Evolutionary conservation across 2,888 invertebrate species (phyloP).

Genomic region (Lobophora halterata): DNA sequence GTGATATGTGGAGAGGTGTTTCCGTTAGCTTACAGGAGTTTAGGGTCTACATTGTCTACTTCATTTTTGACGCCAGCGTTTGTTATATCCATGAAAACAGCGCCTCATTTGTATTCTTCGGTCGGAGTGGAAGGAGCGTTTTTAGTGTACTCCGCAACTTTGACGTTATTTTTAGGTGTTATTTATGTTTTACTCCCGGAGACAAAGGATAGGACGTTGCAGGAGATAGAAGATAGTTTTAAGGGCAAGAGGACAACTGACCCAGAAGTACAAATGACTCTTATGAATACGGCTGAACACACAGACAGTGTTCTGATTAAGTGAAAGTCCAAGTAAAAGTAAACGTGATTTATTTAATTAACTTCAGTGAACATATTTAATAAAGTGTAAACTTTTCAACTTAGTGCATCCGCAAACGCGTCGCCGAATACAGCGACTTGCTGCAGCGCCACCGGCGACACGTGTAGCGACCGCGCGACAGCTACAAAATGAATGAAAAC

Average conservation of each 20-base stretch:
- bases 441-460: too few species aligned
- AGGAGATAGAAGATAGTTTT: slow-evolving; percentile 73
- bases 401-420: too few species aligned
- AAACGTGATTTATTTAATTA: too few species aligned
- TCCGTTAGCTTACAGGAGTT: slow-evolving; percentile 69
- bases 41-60: slow-evolving; percentile 69
- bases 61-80: slow-evolving; percentile 71
- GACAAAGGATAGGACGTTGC: slow-evolving; percentile 70
- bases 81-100: slow-evolving; percentile 74
- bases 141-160: slow-evolving; percentile 62
- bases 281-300: slow-evolving; percentile 47
- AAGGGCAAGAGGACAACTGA: slow-evolving; percentile 57
- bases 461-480: too few species aligned
- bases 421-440: too few species aligned
- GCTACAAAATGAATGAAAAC: too few species aligned
- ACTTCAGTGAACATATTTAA: too few species aligned
- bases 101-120: slow-evolving; percentile 67
- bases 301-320: slow-evolving; percentile 31
- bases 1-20: slow-evolving; percentile 76
- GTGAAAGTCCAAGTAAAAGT: slow-evolving; percentile 3
- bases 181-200: slow-evolving; percentile 67
- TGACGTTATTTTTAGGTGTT: slow-evolving; percentile 57
- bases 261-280: slow-evolving; percentile 60
- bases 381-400: too few species aligned
- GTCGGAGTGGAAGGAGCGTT: slow-evolving; percentile 72